A percentile compares a stretch with the other conserved stretches of the same genome.
Evolutionary conservation across 1,140 invertebrate species (phyloP).

Genomic region (Linepithema humile): DNA sequence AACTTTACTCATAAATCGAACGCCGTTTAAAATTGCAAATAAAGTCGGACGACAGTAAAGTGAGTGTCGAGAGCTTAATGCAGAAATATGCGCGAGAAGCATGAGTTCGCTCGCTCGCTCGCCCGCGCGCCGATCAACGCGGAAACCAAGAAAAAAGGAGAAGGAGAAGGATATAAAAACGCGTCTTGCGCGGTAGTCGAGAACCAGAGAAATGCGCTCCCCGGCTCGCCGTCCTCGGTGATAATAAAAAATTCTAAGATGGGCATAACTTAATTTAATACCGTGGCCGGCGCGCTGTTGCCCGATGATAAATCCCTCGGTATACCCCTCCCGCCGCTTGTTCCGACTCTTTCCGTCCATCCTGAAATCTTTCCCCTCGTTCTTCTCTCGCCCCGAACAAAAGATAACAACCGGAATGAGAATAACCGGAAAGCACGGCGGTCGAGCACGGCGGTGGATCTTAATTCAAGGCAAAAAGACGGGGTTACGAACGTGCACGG

Average conservation of each 20-base stretch:
- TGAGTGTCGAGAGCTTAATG: constrained; percentile 53
- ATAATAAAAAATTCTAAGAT: constrained; percentile 74
- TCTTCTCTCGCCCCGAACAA: constrained; percentile 67
- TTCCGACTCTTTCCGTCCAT: constrained; percentile 50
- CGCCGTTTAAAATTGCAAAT: constrained; percentile 43
- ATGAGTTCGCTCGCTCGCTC: constrained; percentile 2
- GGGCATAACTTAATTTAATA: constrained; percentile 77
- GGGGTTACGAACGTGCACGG: neutral
- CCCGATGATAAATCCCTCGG: constrained; percentile 72
- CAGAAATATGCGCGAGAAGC: constrained; percentile 54
- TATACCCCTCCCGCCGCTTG: constrained; percentile 39
- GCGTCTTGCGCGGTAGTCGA: constrained; percentile 8
- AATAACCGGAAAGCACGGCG: constrained; percentile 63
- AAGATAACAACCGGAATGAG: constrained; percentile 73
- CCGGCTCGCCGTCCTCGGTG: constrained; percentile 46
- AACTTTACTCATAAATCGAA: constrained; percentile 41
- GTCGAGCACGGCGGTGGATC: constrained; percentile 15
- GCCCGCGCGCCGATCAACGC: neutral
- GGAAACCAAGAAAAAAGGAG: neutral
- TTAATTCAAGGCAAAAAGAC: constrained; percentile 55
- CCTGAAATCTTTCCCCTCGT: constrained; percentile 57
- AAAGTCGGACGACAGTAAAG: constrained; percentile 34
- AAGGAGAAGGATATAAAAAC: constrained; percentile 28
- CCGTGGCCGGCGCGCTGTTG: constrained; percentile 54
- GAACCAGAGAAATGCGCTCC: constrained; percentile 51